Evolutionary conservation across 2,797 vertebrate genomes (phyloP).

Genomic region (Ceryle rudis): DNA sequence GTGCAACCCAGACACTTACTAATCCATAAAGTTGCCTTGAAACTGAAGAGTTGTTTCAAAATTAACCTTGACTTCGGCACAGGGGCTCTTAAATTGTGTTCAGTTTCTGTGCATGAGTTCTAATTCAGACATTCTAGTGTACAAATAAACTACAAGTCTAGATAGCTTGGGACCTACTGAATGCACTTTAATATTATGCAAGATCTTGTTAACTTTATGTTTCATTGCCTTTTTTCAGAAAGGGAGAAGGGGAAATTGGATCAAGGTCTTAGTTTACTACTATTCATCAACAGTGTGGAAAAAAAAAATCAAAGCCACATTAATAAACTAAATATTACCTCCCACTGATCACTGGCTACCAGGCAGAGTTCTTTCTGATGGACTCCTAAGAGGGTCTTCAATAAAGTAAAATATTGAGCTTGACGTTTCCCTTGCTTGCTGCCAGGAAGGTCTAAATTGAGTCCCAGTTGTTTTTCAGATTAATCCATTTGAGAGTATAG

Average conservation of each 20-base stretch:
- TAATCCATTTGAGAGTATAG: conserved; percentile 73
- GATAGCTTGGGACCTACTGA: conserved; percentile 62
- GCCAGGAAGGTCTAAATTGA: conserved; percentile 81
- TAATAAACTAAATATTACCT: conserved; percentile 83
- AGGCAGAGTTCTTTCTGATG: conserved; percentile 72
- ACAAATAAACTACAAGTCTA: conserved; percentile 51
- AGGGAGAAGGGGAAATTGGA: conserved; percentile 65
- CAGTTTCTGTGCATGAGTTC: conserved; percentile 5
- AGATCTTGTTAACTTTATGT: conserved; percentile 78
- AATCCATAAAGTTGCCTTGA: conserved; percentile 36
- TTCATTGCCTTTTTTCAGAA: conserved; percentile 53
- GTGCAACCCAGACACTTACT: conserved; percentile 30
- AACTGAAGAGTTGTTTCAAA: conserved; percentile 54
- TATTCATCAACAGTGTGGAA: conserved; percentile 62
- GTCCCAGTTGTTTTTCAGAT: conserved; percentile 79
- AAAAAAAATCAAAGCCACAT: conserved; percentile 75
- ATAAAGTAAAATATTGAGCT: conserved; percentile 79
- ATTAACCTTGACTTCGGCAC: conserved; percentile 49
- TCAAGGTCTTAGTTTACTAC: conserved; percentile 72
- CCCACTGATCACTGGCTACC: conserved; percentile 71
- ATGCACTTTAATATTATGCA: conserved; percentile 76
- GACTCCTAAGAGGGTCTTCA: conserved; percentile 80
- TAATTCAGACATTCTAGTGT: conserved; percentile 55
- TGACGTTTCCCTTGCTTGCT: conserved; percentile 77
- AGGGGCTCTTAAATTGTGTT: conserved; percentile 20